Percentiles rank a stretch among this genome's conserved stretches.
Evolutionary conservation across 2,797 vertebrate species (phyloP).

Genomic region (Hyperoplus immaculatus): DNA sequence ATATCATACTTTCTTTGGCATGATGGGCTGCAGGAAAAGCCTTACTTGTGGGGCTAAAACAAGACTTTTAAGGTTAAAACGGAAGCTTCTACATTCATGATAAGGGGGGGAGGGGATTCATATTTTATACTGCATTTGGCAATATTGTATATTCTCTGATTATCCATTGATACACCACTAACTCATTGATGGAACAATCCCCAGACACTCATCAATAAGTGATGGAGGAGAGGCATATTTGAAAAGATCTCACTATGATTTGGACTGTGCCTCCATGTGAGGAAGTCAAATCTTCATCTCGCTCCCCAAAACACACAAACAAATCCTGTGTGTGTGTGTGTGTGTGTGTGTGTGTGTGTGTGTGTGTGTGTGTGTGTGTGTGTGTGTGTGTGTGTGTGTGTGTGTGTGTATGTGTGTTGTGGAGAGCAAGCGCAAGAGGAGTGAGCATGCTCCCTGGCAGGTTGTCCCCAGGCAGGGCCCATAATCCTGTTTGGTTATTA

Average conservation of each 20-base stretch:
- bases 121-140: slow-evolving; percentile 55
- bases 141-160: slow-evolving; percentile 57
- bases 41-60: slow-evolving; percentile 7
- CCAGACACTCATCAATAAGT: slow-evolving; percentile 68
- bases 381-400: slow-evolving; percentile 76
- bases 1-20: not conserved
- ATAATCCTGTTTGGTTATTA: slow-evolving; percentile 92
- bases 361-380: slow-evolving; percentile 76
- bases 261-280: slow-evolving; percentile 73
- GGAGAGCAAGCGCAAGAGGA: slow-evolving; percentile 75
- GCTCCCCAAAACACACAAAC: slow-evolving; percentile 73
- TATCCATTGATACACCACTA: slow-evolving; percentile 66
- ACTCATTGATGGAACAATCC: slow-evolving; percentile 71
- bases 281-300: slow-evolving; percentile 72
- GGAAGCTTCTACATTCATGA: slow-evolving; percentile 12
- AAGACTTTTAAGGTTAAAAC: slow-evolving; percentile 6
- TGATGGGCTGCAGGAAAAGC: not conserved
- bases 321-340: slow-evolving; percentile 75
- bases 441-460: slow-evolving; percentile 82
- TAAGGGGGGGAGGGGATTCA: slow-evolving; percentile 15
- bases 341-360: slow-evolving; percentile 78
- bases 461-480: slow-evolving; percentile 85
- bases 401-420: slow-evolving; percentile 77
- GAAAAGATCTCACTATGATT: slow-evolving; percentile 72
- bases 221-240: slow-evolving; percentile 59